A percentile compares a stretch with the other conserved stretches of the same genome.
Evolutionary conservation across 2,113 vertebrate genomes (phyloP).

Genomic region (Proteles cristata): DNA sequence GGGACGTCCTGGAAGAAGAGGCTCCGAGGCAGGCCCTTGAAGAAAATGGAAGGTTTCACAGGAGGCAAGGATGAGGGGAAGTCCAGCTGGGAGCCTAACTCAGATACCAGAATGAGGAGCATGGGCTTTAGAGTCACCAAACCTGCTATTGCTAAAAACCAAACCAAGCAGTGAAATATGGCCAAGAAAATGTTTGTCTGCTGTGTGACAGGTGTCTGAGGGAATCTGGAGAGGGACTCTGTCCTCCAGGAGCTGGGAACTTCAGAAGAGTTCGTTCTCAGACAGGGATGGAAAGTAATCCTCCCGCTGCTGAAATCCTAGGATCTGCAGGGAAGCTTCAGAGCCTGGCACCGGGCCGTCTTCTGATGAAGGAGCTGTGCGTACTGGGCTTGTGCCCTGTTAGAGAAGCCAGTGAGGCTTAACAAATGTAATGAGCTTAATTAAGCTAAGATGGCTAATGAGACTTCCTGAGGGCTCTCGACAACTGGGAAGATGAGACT

Average conservation of each 20-base stretch:
- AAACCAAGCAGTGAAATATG: not conserved
- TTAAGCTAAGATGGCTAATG: not conserved
- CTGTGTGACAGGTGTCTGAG: not conserved
- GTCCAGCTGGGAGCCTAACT: not conserved
- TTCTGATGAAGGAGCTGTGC: accelerated
- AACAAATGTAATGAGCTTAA: not conserved
- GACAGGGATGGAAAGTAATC: not conserved
- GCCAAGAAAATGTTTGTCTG: not conserved
- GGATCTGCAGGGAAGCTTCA: not conserved
- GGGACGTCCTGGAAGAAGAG: not conserved
- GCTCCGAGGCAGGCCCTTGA: not conserved
- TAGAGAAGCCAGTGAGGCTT: conserved; percentile 17
- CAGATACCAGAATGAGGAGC: not conserved
- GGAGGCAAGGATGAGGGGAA: not conserved
- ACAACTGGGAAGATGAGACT: not conserved
- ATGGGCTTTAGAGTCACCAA: not conserved
- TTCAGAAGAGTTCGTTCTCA: not conserved
- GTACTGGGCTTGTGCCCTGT: not conserved
- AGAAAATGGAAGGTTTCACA: not conserved
- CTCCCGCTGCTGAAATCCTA: too few species aligned
- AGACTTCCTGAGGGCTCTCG: not conserved
- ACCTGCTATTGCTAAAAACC: not conserved
- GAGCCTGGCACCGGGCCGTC: accelerated
- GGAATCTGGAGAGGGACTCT: not conserved
- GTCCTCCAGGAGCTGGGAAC: not conserved